A percentile compares a stretch with the other conserved stretches of the same genome.
Conservation (phyloP, 2,888 invertebrate species). For the Euproctis similis region DNA sequence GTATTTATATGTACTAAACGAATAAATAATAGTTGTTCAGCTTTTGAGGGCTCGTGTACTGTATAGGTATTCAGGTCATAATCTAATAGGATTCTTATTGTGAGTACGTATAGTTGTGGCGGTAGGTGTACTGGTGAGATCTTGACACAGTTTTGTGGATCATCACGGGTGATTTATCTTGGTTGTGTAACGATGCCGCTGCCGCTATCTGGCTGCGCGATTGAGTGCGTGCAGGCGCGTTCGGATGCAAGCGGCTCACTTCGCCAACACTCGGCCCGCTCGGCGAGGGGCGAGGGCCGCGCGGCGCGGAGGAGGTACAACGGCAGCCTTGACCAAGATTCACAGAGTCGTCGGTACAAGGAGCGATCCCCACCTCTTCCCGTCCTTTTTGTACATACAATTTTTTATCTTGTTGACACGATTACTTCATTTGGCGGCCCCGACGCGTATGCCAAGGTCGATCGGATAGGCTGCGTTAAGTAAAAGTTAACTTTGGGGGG, state of each 20-base stretch:
- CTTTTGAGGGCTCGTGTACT: not conserved
- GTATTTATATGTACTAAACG: no score
- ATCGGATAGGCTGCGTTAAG: no score
- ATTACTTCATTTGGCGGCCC: conserved; percentile 57
- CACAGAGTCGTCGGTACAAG: conserved; percentile 71
- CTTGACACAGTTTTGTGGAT: conserved; percentile 68
- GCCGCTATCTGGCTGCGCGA: conserved; percentile 54
- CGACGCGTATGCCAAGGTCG: conserved; percentile 50
- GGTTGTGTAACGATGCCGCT: conserved; percentile 61
- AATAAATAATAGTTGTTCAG: no score
- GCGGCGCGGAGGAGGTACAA: conserved; percentile 41
- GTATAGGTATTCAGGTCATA: no score
- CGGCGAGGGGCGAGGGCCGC: conserved; percentile 20
- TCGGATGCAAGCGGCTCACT: conserved; percentile 52
- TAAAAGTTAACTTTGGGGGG: no score
- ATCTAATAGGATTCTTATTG: conserved; percentile 20
- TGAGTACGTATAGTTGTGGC: conserved; percentile 13
- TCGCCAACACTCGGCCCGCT: conserved; percentile 41
- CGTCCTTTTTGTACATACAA: conserved; percentile 58
- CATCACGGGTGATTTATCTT: conserved; percentile 61
- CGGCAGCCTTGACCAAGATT: conserved; percentile 74
- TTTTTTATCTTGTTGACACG: conserved; percentile 61
- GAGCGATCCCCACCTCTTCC: conserved; percentile 72
- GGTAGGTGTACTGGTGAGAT: conserved; percentile 38
- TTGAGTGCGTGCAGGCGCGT: conserved; percentile 51